Base-by-base conservation (phyloP, 2,888 invertebrate genomes). In the Caenorhabditis becei region DNA sequence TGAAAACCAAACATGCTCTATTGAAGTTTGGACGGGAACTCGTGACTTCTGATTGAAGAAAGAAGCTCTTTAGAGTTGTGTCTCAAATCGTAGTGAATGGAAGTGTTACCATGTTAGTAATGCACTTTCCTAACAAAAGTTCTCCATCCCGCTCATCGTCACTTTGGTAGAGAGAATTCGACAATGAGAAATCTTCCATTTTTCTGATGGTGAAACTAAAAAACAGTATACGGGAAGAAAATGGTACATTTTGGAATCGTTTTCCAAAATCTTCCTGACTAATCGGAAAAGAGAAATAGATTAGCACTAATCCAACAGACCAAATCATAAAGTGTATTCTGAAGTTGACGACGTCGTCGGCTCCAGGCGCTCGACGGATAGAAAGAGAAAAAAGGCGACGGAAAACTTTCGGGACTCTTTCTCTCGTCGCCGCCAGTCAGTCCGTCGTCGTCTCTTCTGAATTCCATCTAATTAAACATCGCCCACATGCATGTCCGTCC, bases 381-480 rank as follows among this genome's bases (percentile, higher is more conserved):
- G 23, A 59, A 37, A 37, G 23, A 35, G 37, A 37, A 41, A 18
- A 20, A 58, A 58, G 37, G 32, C 4, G 32, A 10, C 11, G 32
- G 65, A 53, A 54, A 54, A 26, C 35, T 47, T 51, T 49, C 24
- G 49, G 20, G 11, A 5, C 49, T 49, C 49, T 47, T 28, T 62
- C 49, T 61, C 28, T 58, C 20, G 10, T 5, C 32, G 51, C 41
- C 41, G 66, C 41, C 66, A 32, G 53, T 32, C 51, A n/a, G n/a
- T n/a, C n/a, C n/a, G n/a, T n/a, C 41, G 35, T 37, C 51, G 24
- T 37, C 16, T 72, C 65, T 74, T 74, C 74, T 74, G 74, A 74
- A 74, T 74, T 66, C 74, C 74, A 74, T 74, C 74, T 74, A 74
- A 74, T 74, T 74, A 74, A 74, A 74, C 65, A 74, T 65, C 65